Evolutionary conservation across 2,113 vertebrate genomes (phyloP).

Genomic region (Tragulus kanchil): DNA sequence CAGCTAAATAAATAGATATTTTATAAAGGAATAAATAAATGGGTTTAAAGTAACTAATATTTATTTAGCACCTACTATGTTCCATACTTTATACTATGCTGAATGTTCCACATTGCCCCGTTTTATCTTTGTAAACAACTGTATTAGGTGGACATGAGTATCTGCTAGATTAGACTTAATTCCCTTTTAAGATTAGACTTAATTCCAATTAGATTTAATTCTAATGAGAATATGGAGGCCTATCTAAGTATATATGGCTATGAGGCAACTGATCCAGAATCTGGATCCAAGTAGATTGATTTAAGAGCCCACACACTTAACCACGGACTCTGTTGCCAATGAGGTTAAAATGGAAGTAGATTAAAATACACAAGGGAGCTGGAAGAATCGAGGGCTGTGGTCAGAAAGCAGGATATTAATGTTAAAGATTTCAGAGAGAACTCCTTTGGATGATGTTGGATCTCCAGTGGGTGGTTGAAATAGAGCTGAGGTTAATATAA

Average conservation of each 20-base stretch:
- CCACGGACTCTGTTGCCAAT: constrained; percentile 54
- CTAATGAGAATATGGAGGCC: constrained; percentile 56
- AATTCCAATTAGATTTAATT: too few relatives aligned
- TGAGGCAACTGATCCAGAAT: constrained; percentile 23
- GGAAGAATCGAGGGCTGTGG: neutral
- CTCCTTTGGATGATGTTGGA: neutral
- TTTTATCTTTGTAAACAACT: neutral
- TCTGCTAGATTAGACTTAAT: constrained; percentile 44
- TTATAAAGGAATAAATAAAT: too few relatives aligned
- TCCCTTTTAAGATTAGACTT: too few relatives aligned
- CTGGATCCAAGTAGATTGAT: constrained; percentile 38
- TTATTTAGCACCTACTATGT: constrained; percentile 31
- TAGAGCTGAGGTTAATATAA: neutral
- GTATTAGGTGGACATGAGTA: neutral
- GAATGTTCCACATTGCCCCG: neutral
- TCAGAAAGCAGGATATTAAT: constrained; percentile 59
- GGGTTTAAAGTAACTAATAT: neutral
- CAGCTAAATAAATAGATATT: neutral
- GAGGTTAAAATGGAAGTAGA: constrained; percentile 64
- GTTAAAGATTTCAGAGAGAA: constrained; percentile 22
- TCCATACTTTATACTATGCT: neutral
- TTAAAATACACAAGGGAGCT: constrained; percentile 50
- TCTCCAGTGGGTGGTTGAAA: neutral
- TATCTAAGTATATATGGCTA: constrained; percentile 28
- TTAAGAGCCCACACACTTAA: constrained; percentile 65